Conservation (phyloP, 2,888 invertebrate species). For the Eristalis tenax region DNA sequence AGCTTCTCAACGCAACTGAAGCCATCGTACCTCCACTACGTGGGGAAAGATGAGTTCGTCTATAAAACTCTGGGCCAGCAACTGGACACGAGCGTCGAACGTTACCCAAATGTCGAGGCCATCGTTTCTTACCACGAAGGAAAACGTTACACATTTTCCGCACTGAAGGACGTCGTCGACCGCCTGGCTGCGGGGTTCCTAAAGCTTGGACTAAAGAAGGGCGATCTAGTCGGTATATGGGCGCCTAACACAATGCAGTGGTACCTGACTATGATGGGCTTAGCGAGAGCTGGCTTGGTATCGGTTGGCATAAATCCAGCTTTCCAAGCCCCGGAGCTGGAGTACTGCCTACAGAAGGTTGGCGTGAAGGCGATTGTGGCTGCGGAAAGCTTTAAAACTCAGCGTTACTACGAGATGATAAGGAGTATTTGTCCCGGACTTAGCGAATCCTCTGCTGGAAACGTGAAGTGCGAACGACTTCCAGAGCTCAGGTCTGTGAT, state of each 20-base stretch:
- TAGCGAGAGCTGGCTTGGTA: conserved; percentile 86
- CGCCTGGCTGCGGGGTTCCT: conserved; percentile 86
- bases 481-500: conserved; percentile 83
- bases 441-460: conserved; percentile 78
- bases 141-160: conserved; percentile 81
- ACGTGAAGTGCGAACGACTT: conserved; percentile 79
- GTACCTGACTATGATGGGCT: conserved; percentile 86
- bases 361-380: conserved; percentile 85
- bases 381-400: conserved; percentile 83
- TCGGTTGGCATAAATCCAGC: conserved; percentile 88
- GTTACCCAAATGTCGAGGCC: conserved; percentile 82
- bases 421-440: conserved; percentile 83
- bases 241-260: conserved; percentile 88
- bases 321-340: conserved; percentile 85
- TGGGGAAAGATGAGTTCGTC: conserved; percentile 81
- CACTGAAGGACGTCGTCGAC: conserved; percentile 82
- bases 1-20: conserved; percentile 43
- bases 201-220: conserved; percentile 85
- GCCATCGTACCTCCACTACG: conserved; percentile 82
- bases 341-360: conserved; percentile 87
- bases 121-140: conserved; percentile 82
- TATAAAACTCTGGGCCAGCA: conserved; percentile 83
- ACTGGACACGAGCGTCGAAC: conserved; percentile 81
- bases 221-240: conserved; percentile 89
- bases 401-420: conserved; percentile 86